phyloP scores from a whole-genome alignment of 2,888 invertebrate genomes.

The Adelphocoris suturalis region DNA sequence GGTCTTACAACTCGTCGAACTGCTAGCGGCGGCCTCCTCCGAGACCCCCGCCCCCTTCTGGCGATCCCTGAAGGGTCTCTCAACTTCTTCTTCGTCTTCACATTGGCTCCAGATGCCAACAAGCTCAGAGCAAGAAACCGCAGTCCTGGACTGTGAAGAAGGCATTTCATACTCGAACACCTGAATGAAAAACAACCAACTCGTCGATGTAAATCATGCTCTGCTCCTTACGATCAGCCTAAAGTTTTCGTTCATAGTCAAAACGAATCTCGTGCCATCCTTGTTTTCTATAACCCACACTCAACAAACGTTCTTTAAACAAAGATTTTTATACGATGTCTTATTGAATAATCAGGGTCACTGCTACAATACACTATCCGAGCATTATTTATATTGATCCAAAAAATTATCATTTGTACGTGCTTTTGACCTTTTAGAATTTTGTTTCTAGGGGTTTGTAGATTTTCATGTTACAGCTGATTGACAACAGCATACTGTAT shows the following conservation, averaged over 20 bases:
- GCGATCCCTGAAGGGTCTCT: background rate
- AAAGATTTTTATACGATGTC: background rate
- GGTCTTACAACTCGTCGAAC: constrained; percentile 80
- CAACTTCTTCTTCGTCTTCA: background rate
- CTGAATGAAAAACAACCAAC: background rate
- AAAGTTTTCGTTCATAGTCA: background rate
- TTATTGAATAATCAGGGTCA: background rate
- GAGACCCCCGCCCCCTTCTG: constrained; percentile 64
- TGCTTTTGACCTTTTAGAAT: too few relatives aligned
- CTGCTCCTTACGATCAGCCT: background rate
- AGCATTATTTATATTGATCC: too few relatives aligned
- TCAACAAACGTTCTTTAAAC: background rate
- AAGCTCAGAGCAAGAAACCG: background rate
- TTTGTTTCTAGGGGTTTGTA: too few relatives aligned
- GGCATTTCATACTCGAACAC: background rate
- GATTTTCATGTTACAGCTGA: too few relatives aligned
- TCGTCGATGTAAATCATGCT: background rate
- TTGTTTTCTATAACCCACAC: background rate
- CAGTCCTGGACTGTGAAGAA: background rate
- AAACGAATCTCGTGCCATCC: constrained; percentile 21
- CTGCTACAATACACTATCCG: background rate
- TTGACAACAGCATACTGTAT: too few relatives aligned
- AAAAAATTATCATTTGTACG: too few relatives aligned
- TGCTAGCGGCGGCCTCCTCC: constrained; percentile 78
- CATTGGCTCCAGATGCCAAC: background rate